Evolutionary conservation across 2,888 invertebrate species (phyloP).

Genomic region (Spisula solida): DNA sequence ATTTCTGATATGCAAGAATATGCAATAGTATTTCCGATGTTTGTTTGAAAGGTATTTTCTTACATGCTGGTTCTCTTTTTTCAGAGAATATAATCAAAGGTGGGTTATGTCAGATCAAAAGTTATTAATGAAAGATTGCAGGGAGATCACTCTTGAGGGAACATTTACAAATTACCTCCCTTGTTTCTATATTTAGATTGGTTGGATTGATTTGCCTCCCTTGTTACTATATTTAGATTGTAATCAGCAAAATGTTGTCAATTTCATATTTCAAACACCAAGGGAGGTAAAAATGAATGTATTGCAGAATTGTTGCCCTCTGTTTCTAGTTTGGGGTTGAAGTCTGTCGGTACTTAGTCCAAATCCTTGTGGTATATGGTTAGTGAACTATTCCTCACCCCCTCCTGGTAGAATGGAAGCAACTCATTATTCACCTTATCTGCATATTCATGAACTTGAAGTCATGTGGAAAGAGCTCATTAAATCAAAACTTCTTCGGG

Average conservation of each 20-base stretch:
- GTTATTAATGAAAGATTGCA: slow-evolving; percentile 40
- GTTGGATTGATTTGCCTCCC: not conserved
- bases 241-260: not conserved
- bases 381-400: slow-evolving; percentile 2
- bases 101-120: slow-evolving; percentile 58
- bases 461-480: not conserved
- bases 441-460: not conserved
- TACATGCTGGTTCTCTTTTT: slow-evolving; percentile 49
- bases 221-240: not conserved
- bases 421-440: not conserved
- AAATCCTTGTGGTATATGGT: not conserved
- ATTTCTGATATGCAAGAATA: not conserved
- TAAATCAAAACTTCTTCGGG: not conserved
- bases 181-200: not conserved
- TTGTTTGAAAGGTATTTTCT: slow-evolving; percentile 8
- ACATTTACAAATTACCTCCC: not conserved
- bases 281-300: slow-evolving; percentile 16
- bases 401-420: not conserved
- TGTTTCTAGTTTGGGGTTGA: not conserved
- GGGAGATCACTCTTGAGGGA: slow-evolving; percentile 15
- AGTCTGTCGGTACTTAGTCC: not conserved
- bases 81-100: slow-evolving; percentile 74
- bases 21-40: not conserved
- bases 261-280: not conserved
- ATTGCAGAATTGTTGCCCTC: slow-evolving; percentile 10